Evolutionary conservation across 2,113 vertebrate genomes (phyloP), one percentile per base, ranked within the genome.

Genomic region (Rhynchomys soricoides): DNA sequence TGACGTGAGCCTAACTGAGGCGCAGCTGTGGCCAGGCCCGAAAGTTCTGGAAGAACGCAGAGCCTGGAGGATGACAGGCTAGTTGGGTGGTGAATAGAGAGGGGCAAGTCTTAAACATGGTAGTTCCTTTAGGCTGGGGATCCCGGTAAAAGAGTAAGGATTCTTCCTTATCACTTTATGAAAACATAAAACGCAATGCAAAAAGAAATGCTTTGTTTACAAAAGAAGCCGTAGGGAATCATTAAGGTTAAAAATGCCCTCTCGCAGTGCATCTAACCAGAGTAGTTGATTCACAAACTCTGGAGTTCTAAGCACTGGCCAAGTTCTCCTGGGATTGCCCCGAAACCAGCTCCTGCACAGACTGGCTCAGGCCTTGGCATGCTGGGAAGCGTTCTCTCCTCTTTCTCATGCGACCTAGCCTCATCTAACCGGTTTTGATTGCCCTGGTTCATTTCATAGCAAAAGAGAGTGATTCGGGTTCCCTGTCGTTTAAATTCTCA

Each of bases 191-290:
- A 71, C 94, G 12, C 57, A 94, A 50, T 52, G 79, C 31, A 37
- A 0, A 21, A 43, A 34, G 13, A 40, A 29, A n/a, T 16, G 37
- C 11, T 59, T 37, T 74, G 52, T 77, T 78, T 66, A 73, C 52
- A 86, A 90, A 78, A 81, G 37, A 59, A 24, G 73, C 71, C 86
- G 16, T 5, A 19, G 29, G 26, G 34, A 74, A 97, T 89, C 57
- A 21, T 68, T 73, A 62, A 5, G 43, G 13, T 12, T 40, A 64
- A 90, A 73, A 87, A 34, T 0, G 21, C 16, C 48, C 3, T 57
- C 57, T 15, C 2, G 0, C 21, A 5, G 19, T 86, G 19, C 50
- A 26, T 24, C n/a, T 1, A 10, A 29, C 15, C 31, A 4, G 0
- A 24, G 13, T 45, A 78, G 77, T 10, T 78, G 48, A 50, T 50